Evolutionary conservation across 2,888 invertebrate species (phyloP).

Genomic region (Boloria euphrosyne): DNA sequence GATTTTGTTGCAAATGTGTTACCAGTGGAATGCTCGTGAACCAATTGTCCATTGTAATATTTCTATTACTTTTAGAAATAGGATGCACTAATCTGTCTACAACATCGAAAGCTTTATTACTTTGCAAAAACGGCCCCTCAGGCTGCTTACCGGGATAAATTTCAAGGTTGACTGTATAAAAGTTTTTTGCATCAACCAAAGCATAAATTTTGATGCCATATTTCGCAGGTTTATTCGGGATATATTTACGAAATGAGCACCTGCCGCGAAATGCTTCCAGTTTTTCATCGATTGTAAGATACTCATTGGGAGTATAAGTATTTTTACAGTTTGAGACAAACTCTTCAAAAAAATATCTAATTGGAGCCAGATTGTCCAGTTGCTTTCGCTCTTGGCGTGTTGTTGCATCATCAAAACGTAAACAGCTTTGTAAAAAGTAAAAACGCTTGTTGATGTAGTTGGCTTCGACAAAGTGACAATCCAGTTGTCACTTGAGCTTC

Average conservation of each 20-base stretch:
- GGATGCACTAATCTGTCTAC: slow-evolving; percentile 40
- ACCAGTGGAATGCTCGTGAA: slow-evolving; percentile 37
- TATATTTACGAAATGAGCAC: slow-evolving; percentile 37
- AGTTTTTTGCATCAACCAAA: not conserved
- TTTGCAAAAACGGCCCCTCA: slow-evolving; percentile 21
- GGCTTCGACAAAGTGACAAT: no score
- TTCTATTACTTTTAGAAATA: slow-evolving; percentile 37
- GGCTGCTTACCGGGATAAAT: slow-evolving; percentile 40
- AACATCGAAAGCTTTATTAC: slow-evolving; percentile 36
- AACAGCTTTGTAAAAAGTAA: no score
- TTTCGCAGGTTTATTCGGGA: slow-evolving; percentile 37
- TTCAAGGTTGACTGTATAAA: slow-evolving; percentile 38
- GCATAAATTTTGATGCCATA: slow-evolving; percentile 39
- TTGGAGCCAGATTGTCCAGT: slow-evolving; percentile 31
- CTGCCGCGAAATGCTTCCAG: slow-evolving; percentile 38
- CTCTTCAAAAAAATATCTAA: slow-evolving; percentile 24
- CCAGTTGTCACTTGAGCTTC: no score
- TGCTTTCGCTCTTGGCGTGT: slow-evolving; percentile 21
- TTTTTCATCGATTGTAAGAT: slow-evolving; percentile 39
- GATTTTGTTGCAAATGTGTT: slow-evolving; percentile 36
- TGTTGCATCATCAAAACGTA: slow-evolving; percentile 8
- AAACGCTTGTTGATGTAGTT: no score
- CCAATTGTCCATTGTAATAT: slow-evolving; percentile 42
- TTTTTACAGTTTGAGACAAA: slow-evolving; percentile 30
- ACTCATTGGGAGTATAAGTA: slow-evolving; percentile 29